Base-by-base conservation (phyloP, 2,888 invertebrate genomes). In the Arrhopalites spinosus region DNA sequence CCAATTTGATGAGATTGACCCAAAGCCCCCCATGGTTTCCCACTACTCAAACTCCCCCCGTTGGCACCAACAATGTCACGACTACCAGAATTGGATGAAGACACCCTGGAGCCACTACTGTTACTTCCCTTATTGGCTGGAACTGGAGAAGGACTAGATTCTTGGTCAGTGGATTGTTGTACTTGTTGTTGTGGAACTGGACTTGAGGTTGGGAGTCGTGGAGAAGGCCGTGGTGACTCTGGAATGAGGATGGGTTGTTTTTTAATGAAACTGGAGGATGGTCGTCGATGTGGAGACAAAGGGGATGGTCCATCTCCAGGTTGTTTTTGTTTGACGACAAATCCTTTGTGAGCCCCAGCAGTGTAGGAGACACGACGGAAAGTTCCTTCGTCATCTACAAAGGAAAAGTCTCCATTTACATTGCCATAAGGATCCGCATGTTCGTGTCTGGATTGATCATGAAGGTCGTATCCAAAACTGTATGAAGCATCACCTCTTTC, bases 321-420 rank as follows among this genome's bases (percentile, higher is more conserved):
- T 23, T 23, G 1, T 8, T 64, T 64, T 8, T 8, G 27, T 47
- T 50, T 74, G 66, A 81, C 76, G 0, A 79, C 80, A 74, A 81
- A 81, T 29, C 81, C 81, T 67, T 80, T 80, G 0, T 78, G 78
- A 50, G 81, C 78, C 1, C 81, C 81, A 20, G 80, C 79, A n/a
- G 79, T 79, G 61, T 80, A 81, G n/a, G 75, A 75, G 15, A 81
- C 75, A 50, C 78, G 78, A 2, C 78, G 70, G 20, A 68, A 59
- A 1, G 76, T 76, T 3, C 80, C 81, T 29, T 80, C 80, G 56
- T 78, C 79, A 72, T 81, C 81, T 2, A 80, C 76, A 50, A 78
- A 80, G 1, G 78, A 56, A 68, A 77, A 80, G 50, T 71, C 50
- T 17, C 76, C 77, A 53, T 74, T 75, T 45, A 81, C 78, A 73